Evolutionary conservation across 2,888 invertebrate genomes (phyloP).

Genomic region (Ectobius pallidus): DNA sequence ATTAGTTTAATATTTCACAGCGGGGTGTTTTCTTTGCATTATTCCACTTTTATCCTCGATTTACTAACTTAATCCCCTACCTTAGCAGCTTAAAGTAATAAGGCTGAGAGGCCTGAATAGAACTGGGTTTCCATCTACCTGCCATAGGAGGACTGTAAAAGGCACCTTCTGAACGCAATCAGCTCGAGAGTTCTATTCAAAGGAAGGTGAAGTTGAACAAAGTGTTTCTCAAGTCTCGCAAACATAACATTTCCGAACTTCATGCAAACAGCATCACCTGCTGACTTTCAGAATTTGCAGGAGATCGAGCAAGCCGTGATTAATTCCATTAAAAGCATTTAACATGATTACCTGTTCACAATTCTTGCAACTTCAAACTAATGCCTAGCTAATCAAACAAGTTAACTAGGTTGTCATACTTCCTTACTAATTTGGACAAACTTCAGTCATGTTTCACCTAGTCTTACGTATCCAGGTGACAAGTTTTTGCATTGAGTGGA

Average conservation of each 20-base stretch:
- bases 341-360: background rate
- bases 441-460: no score
- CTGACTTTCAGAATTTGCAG: background rate
- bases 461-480: no score
- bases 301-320: background rate
- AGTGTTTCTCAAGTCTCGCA: background rate
- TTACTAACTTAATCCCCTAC: no score
- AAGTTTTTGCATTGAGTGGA: no score
- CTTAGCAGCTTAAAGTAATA: no score
- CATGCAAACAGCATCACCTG: background rate
- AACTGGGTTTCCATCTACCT: no score
- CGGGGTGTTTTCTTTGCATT: no score
- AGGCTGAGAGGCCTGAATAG: no score
- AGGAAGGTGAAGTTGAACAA: background rate
- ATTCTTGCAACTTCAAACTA: background rate
- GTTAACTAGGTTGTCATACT: background rate
- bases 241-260: background rate
- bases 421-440: background rate
- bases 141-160: no score
- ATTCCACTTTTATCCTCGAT: no score
- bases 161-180: background rate
- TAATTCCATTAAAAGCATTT: constrained; percentile 7
- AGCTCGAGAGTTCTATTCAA: background rate
- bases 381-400: background rate
- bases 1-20: no score